These are phyloP conservation scores for Mamestra configurata DNA, from an alignment of 1,140 invertebrate genomes.

Conservation along the genomic window DNA sequence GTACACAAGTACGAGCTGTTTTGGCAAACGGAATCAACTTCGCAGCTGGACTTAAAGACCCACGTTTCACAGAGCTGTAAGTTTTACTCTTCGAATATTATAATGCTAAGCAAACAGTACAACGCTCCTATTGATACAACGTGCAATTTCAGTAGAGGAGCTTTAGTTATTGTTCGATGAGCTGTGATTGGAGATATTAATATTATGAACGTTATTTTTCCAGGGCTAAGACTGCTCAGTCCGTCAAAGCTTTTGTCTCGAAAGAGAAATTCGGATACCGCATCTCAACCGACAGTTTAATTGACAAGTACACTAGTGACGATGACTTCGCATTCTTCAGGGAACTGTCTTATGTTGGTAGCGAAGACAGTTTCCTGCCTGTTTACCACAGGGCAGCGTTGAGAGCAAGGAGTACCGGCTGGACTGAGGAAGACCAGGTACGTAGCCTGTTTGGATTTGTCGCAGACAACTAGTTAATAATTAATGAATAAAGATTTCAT, in stretches of 20 bases:
- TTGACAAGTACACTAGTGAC: slow-evolving; percentile 79
- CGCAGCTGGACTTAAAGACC: slow-evolving; percentile 81
- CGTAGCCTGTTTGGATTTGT: no score
- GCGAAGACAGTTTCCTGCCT: slow-evolving; percentile 88
- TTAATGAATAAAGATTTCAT: no score
- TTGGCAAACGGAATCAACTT: slow-evolving; percentile 89
- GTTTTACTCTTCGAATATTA: background rate
- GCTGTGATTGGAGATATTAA: no score
- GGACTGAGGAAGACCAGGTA: slow-evolving; percentile 77
- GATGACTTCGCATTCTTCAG: slow-evolving; percentile 81
- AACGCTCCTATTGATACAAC: no score
- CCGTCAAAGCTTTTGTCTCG: slow-evolving; percentile 88
- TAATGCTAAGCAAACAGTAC: no score
- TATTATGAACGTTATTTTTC: no score
- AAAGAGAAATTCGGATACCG: slow-evolving; percentile 86
- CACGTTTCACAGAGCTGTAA: slow-evolving; percentile 59
- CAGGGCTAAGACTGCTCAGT: slow-evolving; percentile 88
- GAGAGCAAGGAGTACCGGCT: slow-evolving; percentile 81
- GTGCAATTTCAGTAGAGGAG: no score
- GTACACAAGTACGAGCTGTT: slow-evolving; percentile 89
- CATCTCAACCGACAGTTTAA: slow-evolving; percentile 85
- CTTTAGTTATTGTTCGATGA: no score
- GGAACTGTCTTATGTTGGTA: slow-evolving; percentile 85
- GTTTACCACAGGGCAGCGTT: slow-evolving; percentile 80
- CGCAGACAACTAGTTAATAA: no score